Evolutionary conservation across 2,888 invertebrate species (phyloP), one percentile per base, ranked within the genome.

Genomic region (Galerucella nymphaeae): DNA sequence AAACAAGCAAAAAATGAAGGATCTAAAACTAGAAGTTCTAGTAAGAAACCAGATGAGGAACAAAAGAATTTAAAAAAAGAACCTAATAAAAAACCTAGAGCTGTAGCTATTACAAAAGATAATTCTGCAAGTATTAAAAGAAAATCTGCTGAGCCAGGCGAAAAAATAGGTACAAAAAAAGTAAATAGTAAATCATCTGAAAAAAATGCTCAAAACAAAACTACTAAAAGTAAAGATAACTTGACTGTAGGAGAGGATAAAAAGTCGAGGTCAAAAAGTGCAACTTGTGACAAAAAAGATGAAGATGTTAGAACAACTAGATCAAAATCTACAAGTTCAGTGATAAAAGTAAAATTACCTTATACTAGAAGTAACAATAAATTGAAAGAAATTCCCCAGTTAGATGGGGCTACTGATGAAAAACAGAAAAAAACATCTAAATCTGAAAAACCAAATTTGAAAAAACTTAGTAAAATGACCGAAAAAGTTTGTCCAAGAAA

Each of bases 361-460:
- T 67, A 30, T 64, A 70, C 55, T 63, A 65, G 23, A 53, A 13
- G 18, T 42, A 59, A 59, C 23, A 58, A 55, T 20, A 30, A 20
- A 53, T 10, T 9, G 42, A 68, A 45, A 59, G 50, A 66, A 53
- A 63, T 79, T 53, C 72, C 76, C 13, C 82, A 81, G 68, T 38
- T 81, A 63, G 81, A 82, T 73, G 82, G 81, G 13, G 76, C 71
- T 30, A 77, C 74, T 68, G 82, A 81, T 61, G 67, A 65, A 23
- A 72, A 38, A 20, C 50, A 61, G 10, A 73, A 74, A 42, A 75
- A 67, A 58, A 61, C 16, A 18, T 13, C 58, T 2, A 70, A 57
- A 18, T 65, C 59, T 81, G 81, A 76, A 74, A 83, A 81, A 79
- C 82, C 82, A 41, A 83, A 82, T 75, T 78, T 81, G 23, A 80